Conservation (phyloP, 2,113 vertebrate species). For the Nyctibius bracteatus region DNA sequence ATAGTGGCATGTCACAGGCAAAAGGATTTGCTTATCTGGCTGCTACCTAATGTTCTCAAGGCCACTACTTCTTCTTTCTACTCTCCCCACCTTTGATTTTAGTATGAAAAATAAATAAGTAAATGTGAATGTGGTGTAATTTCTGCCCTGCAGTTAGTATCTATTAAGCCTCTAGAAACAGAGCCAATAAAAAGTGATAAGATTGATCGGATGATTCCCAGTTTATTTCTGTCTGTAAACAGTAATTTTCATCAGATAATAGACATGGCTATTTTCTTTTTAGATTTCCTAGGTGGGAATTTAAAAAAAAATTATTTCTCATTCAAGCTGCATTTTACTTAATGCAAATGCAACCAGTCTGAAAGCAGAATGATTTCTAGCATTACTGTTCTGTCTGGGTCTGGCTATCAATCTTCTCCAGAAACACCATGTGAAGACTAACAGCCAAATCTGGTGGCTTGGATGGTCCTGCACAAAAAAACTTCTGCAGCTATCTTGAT, state of each 20-base stretch:
- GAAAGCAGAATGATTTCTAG: background rate
- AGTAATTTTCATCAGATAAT: background rate
- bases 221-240: background rate
- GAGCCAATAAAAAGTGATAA: background rate
- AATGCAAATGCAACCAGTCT: background rate
- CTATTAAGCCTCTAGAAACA: background rate
- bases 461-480: background rate
- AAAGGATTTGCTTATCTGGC: background rate
- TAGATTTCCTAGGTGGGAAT: background rate
- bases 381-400: background rate
- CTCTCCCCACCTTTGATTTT: background rate
- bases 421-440: background rate
- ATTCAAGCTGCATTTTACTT: background rate
- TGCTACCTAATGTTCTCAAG: background rate
- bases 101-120: background rate
- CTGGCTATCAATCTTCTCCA: background rate
- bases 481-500: background rate
- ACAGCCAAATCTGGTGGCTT: background rate
- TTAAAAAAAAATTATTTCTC: background rate
- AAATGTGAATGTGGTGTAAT: background rate
- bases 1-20: background rate
- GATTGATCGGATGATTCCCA: background rate
- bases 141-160: background rate
- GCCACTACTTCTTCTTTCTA: background rate
- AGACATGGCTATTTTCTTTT: background rate